Conservation (phyloP, 2,888 invertebrate genomes). For the Rhimphoctona megacephalus region DNA sequence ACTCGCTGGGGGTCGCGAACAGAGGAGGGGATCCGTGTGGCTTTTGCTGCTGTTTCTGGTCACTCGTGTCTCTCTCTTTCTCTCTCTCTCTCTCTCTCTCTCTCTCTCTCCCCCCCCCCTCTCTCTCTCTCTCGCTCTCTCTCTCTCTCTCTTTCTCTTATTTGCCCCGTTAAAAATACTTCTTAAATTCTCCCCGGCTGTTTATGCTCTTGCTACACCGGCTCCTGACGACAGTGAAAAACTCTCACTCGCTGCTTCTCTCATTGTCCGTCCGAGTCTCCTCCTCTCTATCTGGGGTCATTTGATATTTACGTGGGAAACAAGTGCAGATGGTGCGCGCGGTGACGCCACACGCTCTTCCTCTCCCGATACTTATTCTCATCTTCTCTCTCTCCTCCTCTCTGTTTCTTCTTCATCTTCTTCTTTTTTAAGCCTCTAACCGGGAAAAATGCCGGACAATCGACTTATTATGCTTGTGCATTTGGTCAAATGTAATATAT, state of each 20-base stretch:
- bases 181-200: constrained; percentile 67
- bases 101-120: constrained; percentile 36
- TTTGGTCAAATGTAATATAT: constrained; percentile 72
- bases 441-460: constrained; percentile 60
- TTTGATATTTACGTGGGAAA: constrained; percentile 84
- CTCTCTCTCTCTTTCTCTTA: constrained; percentile 39
- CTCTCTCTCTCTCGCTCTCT: constrained; percentile 46
- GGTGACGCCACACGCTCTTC: constrained; percentile 57
- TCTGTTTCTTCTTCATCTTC: neutral
- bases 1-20: constrained; percentile 81
- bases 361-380: constrained; percentile 37
- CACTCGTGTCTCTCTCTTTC: constrained; percentile 53
- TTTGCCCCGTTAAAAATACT: constrained; percentile 34
- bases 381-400: constrained; percentile 17
- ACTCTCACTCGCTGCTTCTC: constrained; percentile 74
- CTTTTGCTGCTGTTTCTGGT: constrained; percentile 64
- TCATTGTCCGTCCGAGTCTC: constrained; percentile 56
- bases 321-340: constrained; percentile 71
- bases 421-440: constrained; percentile 23
- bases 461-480: constrained; percentile 72
- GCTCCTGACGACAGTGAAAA: constrained; percentile 79
- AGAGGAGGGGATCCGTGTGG: constrained; percentile 21
- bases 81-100: constrained; percentile 40
- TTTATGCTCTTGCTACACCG: constrained; percentile 75
- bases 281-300: constrained; percentile 72